Conservation (phyloP, 2,797 vertebrate genomes). For the Pagetopsis macropterus region DNA sequence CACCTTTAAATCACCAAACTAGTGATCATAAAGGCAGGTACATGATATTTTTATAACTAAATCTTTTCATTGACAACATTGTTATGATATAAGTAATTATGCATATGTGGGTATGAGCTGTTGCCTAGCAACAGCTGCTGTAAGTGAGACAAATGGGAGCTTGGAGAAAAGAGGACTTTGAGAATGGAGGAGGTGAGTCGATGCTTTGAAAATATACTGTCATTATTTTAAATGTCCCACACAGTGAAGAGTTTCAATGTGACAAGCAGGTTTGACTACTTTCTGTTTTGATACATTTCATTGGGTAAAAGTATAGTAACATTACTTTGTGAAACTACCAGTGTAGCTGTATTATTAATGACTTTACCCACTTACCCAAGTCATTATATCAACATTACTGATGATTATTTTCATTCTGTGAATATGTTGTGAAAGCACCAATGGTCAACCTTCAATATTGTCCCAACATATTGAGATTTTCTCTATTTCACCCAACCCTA, state of each 20-base stretch:
- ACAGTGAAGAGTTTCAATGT: not conserved
- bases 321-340: no score
- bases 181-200: constrained; percentile 41
- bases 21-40: constrained; percentile 2
- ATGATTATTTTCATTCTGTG: no score
- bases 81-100: constrained; percentile 43
- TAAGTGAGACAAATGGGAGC: constrained; percentile 38
- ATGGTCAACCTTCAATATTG: no score
- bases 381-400: no score
- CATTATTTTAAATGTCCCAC: constrained; percentile 3
- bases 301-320: not conserved
- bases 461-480: no score
- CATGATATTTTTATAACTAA: not conserved
- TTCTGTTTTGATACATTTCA: constrained; percentile 3
- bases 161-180: constrained; percentile 38
- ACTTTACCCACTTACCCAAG: no score
- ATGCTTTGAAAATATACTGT: not conserved
- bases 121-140: constrained; percentile 63
- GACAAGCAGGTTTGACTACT: not conserved
- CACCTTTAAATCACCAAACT: not conserved
- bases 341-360: no score
- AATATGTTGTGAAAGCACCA: no score
- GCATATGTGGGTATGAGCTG: constrained; percentile 61
- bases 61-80: constrained; percentile 30
- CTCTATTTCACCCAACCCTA: no score